Base-by-base conservation (phyloP, 2,113 vertebrate genomes). In the Pseudolaguvia tuberculata region DNA sequence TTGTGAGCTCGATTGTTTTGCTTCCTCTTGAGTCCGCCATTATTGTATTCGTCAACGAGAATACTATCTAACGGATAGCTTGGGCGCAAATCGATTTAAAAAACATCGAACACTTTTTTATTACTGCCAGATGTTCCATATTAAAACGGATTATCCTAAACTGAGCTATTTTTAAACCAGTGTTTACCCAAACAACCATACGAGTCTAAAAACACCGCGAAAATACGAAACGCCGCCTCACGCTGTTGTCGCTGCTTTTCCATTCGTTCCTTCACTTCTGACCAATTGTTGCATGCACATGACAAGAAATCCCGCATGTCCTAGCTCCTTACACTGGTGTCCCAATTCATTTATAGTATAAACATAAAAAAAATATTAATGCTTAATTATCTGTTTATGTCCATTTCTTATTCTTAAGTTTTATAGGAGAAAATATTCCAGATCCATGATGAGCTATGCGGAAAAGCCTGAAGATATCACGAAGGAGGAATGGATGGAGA, bases 401-500 rank as follows among this genome's bases (percentile, higher is more conserved):
- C 23, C 5, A 25, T 0, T 66, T 29, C 18, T 1, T 3, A 45
- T 15, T 27, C 31, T n/a, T 20, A 29, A 51, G 73, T 75, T 75
- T 67, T 48, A 56, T 21, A 57, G 39, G 25, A 31, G 18, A 12
- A 65, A 48, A n/a, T 25, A 27, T 39, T 75, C 50, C 23, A 80
- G 86, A 78, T 88, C 84, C 91, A 95, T 89, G 87, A 98, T 99
- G 97, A 99, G 96, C 91, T 99, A 96, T 89, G 83, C 95, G 76
- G 97, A 99, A 91, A 99, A 99, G 87, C 92, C 94, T 62, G 97
- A 99, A 81, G 97, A 99, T 85, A 93, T 98, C 83, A 97, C 96
- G 0, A 97, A 95, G 90, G 97, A 99, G 79, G 95, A 98, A 84
- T 99, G 97, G 97, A 94, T 99, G 96, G 97, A 99, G 78, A 98